Evolutionary conservation across 2,113 vertebrate species (phyloP).

Genomic region (Loxodonta africana): DNA sequence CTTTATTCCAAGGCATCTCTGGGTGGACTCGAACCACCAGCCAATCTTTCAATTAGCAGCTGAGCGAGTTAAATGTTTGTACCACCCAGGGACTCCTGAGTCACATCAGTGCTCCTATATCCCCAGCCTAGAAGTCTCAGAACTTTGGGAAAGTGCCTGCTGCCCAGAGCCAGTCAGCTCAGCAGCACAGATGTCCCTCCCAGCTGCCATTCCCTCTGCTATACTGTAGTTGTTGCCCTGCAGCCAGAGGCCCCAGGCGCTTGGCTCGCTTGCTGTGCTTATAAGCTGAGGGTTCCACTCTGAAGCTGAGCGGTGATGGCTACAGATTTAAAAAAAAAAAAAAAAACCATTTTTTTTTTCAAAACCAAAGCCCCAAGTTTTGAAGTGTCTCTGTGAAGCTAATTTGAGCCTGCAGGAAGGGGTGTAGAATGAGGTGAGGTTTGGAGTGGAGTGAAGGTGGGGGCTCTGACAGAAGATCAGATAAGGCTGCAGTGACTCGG

Average conservation of each 20-base stretch:
- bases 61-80: neutral
- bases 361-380: neutral
- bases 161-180: fast-evolving
- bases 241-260: too few species aligned
- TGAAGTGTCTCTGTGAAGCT: neutral
- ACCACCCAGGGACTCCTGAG: neutral
- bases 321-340: neutral
- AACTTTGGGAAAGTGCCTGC: neutral
- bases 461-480: neutral
- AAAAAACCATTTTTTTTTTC: neutral
- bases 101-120: neutral
- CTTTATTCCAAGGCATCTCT: neutral
- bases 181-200: fast-evolving
- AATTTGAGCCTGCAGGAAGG: neutral
- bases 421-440: neutral
- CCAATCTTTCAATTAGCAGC: neutral
- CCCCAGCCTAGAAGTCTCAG: neutral
- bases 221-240: neutral
- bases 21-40: neutral
- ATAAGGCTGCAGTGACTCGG: fast-evolving
- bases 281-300: neutral
- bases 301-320: neutral
- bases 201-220: neutral
- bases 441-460: too few species aligned
- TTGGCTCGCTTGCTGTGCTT: neutral